Percentiles rank a stretch among this genome's conserved stretches.
These are phyloP conservation scores for Neolamprologus tretocephalus DNA, from an alignment of 2,113 vertebrate species.

Conservation along the genomic window DNA sequence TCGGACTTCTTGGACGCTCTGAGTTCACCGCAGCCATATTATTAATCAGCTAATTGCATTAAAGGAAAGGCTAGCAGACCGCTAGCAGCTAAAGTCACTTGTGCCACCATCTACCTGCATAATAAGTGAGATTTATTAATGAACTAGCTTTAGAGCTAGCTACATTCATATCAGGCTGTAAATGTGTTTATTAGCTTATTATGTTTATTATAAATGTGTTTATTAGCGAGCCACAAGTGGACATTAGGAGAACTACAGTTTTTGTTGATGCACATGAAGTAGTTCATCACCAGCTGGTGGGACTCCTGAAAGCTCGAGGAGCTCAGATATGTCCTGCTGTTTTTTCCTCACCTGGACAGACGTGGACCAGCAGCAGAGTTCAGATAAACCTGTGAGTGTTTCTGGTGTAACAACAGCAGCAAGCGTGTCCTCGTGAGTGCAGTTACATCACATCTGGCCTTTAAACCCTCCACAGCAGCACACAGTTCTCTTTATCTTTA, in stretches of 20 bases:
- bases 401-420: neutral
- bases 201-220: too few species aligned
- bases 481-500: neutral
- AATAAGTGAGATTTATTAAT: neutral
- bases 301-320: neutral
- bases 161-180: neutral
- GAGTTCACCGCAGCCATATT: neutral
- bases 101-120: neutral
- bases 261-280: neutral
- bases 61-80: neutral
- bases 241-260: neutral
- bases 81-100: neutral
- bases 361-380: neutral
- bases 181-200: neutral
- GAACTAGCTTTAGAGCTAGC: neutral
- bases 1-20: neutral
- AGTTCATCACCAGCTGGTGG: neutral
- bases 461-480: neutral
- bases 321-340: rapidly evolving
- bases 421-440: neutral
- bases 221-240: neutral
- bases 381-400: neutral
- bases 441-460: neutral
- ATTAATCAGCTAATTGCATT: neutral
- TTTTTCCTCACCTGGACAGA: neutral